A percentile compares a stretch with the other conserved stretches of the same genome.
Evolutionary conservation across 2,888 invertebrate species (phyloP).

Genomic region (Willowsia nigromaculata): DNA sequence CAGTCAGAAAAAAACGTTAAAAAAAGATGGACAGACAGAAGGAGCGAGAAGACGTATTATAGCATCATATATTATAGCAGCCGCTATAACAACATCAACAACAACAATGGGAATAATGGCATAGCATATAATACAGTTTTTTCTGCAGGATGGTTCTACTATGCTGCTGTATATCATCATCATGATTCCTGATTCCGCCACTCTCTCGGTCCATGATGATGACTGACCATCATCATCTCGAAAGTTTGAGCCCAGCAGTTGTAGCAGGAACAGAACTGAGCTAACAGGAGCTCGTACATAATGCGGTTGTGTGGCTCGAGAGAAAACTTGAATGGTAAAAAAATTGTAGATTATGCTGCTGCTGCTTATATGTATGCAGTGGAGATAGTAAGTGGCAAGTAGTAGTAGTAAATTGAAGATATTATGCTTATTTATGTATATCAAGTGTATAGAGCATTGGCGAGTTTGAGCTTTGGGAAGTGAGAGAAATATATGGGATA

Average conservation of each 20-base stretch:
- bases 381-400: background rate
- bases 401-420: slow-evolving; percentile 20
- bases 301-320: slow-evolving; percentile 9
- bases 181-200: slow-evolving; percentile 32
- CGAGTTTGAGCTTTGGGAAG: background rate
- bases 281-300: slow-evolving; percentile 5
- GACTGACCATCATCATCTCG: slow-evolving; percentile 65
- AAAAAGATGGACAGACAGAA: background rate
- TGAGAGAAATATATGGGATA: slow-evolving; percentile 34
- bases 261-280: background rate
- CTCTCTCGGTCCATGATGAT: slow-evolving; percentile 60
- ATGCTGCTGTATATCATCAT: background rate
- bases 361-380: background rate
- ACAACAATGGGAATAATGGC: slow-evolving; percentile 19
- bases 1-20: background rate
- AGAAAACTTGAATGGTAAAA: slow-evolving; percentile 67
- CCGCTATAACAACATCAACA: background rate
- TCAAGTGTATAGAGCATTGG: background rate
- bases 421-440: slow-evolving; percentile 34
- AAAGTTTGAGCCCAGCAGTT: slow-evolving; percentile 67
- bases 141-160: background rate
- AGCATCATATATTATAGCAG: background rate
- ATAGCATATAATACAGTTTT: slow-evolving; percentile 49
- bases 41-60: background rate
- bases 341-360: background rate